A percentile compares a stretch with the other conserved stretches of the same genome.
phyloP scores from a whole-genome alignment of 1,140 invertebrate genomes.

The Asobara japonica region DNA sequence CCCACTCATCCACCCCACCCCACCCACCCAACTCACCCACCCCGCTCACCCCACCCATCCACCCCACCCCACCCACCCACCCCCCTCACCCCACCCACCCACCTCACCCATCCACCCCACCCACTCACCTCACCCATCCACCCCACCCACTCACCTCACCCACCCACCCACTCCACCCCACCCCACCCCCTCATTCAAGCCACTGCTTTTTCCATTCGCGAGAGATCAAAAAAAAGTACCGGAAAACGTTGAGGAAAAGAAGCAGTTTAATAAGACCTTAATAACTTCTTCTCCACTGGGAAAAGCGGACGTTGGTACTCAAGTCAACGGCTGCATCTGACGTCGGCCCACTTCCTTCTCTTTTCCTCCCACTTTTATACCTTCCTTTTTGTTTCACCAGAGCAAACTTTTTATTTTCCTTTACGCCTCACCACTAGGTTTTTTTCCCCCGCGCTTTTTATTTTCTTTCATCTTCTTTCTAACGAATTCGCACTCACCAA shows the following conservation, averaged over 20 bases:
- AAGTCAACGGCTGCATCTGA: conserved; percentile 49
- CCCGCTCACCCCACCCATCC: too few species aligned
- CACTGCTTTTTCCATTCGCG: conserved; percentile 13
- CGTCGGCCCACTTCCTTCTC: conserved; percentile 38
- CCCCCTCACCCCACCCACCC: too few species aligned
- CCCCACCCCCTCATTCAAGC: not conserved
- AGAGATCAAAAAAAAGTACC: conserved; percentile 15
- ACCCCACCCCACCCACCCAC: too few species aligned
- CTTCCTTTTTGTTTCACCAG: not conserved
- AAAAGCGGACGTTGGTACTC: conserved; percentile 40
- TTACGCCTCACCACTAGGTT: not conserved
- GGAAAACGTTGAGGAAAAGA: conserved; percentile 31
- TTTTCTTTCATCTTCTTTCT: conserved; percentile 3
- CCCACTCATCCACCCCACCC: too few species aligned
- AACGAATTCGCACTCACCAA: conserved; percentile 9
- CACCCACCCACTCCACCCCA: not conserved
- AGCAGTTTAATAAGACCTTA: conserved; percentile 57
- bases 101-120: too few species aligned
- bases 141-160: conserved; percentile 5
- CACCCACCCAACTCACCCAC: too few species aligned
- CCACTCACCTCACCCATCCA: too few species aligned
- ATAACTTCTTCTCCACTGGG: conserved; percentile 48
- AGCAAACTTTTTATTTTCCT: conserved; percentile 22
- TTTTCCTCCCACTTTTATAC: conserved; percentile 24
- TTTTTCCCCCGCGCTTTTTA: conserved; percentile 2